phyloP scores from a whole-genome alignment of 2,888 invertebrate species.

The Sinodicranocentrus sp. region DNA sequence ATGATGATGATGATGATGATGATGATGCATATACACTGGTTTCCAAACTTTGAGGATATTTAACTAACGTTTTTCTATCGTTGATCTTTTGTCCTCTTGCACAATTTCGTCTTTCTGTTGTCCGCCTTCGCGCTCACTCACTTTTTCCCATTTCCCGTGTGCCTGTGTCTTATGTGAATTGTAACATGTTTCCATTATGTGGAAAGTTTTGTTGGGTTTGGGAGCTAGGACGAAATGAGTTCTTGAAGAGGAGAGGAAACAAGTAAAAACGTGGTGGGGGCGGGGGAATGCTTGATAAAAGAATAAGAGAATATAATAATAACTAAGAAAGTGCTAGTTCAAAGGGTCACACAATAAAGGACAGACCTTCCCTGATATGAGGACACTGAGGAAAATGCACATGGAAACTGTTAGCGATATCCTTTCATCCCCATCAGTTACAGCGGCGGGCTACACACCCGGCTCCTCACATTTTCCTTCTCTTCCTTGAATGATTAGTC shows the following conservation, averaged over 20 bases:
- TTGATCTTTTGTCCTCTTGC: too few relatives aligned
- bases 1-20: too few relatives aligned
- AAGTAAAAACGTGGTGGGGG: slow-evolving; percentile 36
- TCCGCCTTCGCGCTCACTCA: background rate
- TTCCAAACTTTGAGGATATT: too few relatives aligned
- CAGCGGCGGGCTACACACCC: slow-evolving; percentile 49
- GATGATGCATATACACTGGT: too few relatives aligned
- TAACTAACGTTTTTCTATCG: too few relatives aligned
- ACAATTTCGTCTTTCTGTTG: too few relatives aligned
- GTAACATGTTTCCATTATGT: slow-evolving; percentile 68
- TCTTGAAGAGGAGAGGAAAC: slow-evolving; percentile 41
- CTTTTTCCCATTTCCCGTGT: slow-evolving; percentile 51
- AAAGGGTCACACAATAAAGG: slow-evolving; percentile 66
- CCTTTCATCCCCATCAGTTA: slow-evolving; percentile 58
- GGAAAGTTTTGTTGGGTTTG: slow-evolving; percentile 51
- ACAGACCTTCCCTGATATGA: slow-evolving; percentile 34
- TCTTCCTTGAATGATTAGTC: slow-evolving; percentile 67
- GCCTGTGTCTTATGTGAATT: slow-evolving; percentile 37
- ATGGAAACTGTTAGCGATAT: slow-evolving; percentile 27
- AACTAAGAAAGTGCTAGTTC: slow-evolving; percentile 46
- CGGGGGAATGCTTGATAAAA: slow-evolving; percentile 18
- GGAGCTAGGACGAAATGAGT: slow-evolving; percentile 57
- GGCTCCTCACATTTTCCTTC: slow-evolving; percentile 31
- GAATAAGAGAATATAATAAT: slow-evolving; percentile 34
- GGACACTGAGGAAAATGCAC: background rate